These are phyloP conservation scores for Procambarus clarkii DNA, from an alignment of 1,140 invertebrate species.

Conservation along the genomic window DNA sequence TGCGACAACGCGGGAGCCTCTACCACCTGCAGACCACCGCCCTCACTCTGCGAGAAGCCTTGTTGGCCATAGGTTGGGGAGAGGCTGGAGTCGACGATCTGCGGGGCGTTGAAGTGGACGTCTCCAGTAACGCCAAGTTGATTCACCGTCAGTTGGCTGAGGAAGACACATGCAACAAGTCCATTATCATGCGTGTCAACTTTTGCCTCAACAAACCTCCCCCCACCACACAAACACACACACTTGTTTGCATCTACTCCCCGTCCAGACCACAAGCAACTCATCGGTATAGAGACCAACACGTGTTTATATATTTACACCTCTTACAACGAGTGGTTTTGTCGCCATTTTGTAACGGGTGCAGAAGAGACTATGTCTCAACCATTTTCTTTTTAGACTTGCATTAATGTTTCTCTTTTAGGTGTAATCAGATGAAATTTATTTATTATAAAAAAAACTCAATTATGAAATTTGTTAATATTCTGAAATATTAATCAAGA, in stretches of 20 bases:
- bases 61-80: not conserved
- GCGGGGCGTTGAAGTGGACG: not conserved
- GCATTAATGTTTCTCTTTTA: no score
- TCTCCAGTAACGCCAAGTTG: conserved; percentile 9
- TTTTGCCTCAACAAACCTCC: no score
- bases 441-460: no score
- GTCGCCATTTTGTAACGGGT: no score
- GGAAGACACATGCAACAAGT: conserved; percentile 46
- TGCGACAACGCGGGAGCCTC: not conserved
- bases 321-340: no score
- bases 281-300: no score
- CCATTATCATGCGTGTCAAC: conserved; percentile 47
- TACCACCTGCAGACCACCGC: conserved; percentile 36
- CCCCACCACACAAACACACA: not conserved
- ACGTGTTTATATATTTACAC: no score
- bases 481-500: no score
- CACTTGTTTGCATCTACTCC: not conserved
- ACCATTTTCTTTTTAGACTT: no score
- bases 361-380: no score
- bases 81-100: not conserved
- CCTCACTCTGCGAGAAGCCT: not conserved
- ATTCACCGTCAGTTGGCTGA: conserved; percentile 43
- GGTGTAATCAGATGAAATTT: no score
- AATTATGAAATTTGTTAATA: no score
- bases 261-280: not conserved